Base-by-base conservation (phyloP, 2,888 invertebrate species). In the Andrena dorsata region DNA sequence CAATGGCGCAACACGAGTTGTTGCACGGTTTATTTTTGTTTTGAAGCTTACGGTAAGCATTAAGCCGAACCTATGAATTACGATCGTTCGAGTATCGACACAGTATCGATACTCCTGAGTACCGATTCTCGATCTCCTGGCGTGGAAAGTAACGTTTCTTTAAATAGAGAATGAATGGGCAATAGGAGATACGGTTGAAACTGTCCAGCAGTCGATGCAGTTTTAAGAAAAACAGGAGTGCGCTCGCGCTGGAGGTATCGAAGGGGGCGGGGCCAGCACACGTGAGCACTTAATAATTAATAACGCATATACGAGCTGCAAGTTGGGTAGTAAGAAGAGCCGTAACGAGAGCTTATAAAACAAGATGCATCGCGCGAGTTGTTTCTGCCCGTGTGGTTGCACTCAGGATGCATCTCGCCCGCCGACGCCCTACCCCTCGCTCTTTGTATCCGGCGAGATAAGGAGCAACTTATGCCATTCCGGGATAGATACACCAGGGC, bases 21-120 rank as follows among this genome's bases (percentile, higher is more conserved):
- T 16, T 4, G 41, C 26, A 6, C 20, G 68, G 63, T 68, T 84
- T 86, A 83, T 80, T 85, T 85, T 85, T 80, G 71, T 80, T 74
- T 85, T 63, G 79, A 61, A 58, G 53, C 66, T 56, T 71, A 49
- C 53, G 49, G 56, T 63, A 68, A 16, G 4, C 41, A 1, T 16
- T 16, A 16, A 72, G 51, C 16, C 41, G 16, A 41, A 1, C 41
- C 41, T 41, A 16, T 16, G 41, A 41, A 41, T 41, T 41, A 13
- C 41, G 41, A 41, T 41, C 41, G 41, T 4, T 16, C 13, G 41
- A 35, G 35, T 35, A 8, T 35, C 2, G 10, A 35, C 10, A 3
- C 35, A 35, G 35, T 10, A 10, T 35, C 35, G 13, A 41, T 16
- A 2, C 41, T 16, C 16, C 41, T 0, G 16, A 41, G 13, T 13